phyloP scores from a whole-genome alignment of 2,888 invertebrate genomes.

The Rambutsinella grinnellia region DNA sequence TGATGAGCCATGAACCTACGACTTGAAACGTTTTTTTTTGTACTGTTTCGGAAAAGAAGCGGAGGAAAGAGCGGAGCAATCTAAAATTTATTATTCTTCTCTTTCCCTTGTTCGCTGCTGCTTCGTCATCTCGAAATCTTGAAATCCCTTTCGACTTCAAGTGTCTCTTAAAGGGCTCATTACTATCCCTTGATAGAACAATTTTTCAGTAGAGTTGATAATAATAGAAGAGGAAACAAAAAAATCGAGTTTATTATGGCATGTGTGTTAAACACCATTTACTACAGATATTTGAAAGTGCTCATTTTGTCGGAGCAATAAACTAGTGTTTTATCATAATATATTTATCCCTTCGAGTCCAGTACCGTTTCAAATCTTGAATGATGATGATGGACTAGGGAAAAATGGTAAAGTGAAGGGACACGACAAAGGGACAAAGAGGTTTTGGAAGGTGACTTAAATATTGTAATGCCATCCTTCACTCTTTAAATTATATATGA shows the following conservation, averaged over 20 bases:
- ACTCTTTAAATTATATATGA: too few relatives aligned
- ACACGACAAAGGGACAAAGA: neutral
- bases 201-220: constrained; percentile 28
- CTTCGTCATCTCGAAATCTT: constrained; percentile 15
- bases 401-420: neutral
- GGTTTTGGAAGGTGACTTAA: neutral
- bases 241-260: neutral
- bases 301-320: neutral
- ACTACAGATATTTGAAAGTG: neutral
- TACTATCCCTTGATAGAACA: constrained; percentile 48
- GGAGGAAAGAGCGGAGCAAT: constrained; percentile 10
- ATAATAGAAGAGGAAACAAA: constrained; percentile 20
- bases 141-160: constrained; percentile 18
- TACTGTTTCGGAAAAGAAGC: neutral
- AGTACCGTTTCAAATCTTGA: neutral
- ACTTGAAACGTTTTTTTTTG: neutral
- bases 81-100: constrained; percentile 30
- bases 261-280: neutral
- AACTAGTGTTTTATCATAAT: neutral
- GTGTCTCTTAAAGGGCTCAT: constrained; percentile 52
- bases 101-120: neutral
- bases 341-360: neutral
- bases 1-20: constrained; percentile 35
- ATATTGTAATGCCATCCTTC: neutral
- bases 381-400: neutral